These are phyloP conservation scores for Acrocephalus scirpaceus DNA, from an alignment of 2,797 vertebrate species.

Conservation along the genomic window DNA sequence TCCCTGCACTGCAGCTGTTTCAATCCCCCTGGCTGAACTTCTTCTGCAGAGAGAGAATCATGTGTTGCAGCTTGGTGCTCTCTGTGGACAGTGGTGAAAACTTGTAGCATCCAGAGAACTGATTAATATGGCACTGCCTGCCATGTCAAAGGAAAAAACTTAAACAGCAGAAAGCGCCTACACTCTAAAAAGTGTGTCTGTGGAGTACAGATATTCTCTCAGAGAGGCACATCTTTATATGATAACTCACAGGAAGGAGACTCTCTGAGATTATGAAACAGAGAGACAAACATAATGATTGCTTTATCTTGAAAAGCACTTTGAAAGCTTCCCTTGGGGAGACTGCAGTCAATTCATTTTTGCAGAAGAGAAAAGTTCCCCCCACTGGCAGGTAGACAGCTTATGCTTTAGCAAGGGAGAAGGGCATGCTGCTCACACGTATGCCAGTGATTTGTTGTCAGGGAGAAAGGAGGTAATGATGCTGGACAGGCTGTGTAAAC, in stretches of 20 bases:
- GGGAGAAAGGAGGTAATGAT: slow-evolving; percentile 12
- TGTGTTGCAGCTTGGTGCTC: fast-evolving
- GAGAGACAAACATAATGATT: neutral
- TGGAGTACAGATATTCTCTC: neutral
- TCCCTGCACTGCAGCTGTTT: neutral
- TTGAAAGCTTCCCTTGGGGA: neutral
- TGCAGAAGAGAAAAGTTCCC: neutral
- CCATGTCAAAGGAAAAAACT: neutral
- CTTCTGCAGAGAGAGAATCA: neutral
- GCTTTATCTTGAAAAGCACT: slow-evolving; percentile 24
- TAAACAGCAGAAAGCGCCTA: neutral
- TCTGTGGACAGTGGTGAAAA: neutral
- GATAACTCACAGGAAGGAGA: neutral
- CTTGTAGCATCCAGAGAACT: neutral
- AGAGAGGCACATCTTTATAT: neutral
- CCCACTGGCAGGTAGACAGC: slow-evolving; percentile 9
- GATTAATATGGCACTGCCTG: neutral
- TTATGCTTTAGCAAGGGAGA: neutral
- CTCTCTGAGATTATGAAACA: slow-evolving; percentile 17
- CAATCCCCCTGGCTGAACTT: neutral
- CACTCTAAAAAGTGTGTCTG: neutral
- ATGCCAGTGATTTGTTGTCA: neutral
- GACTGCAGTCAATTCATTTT: slow-evolving; percentile 32
- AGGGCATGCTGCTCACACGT: neutral
- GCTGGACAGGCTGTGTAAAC: slow-evolving; percentile 31